A percentile compares a stretch with the other conserved stretches of the same genome.
These are phyloP conservation scores for Aramus guarauna DNA, from an alignment of 2,113 vertebrate species.

Conservation along the genomic window DNA sequence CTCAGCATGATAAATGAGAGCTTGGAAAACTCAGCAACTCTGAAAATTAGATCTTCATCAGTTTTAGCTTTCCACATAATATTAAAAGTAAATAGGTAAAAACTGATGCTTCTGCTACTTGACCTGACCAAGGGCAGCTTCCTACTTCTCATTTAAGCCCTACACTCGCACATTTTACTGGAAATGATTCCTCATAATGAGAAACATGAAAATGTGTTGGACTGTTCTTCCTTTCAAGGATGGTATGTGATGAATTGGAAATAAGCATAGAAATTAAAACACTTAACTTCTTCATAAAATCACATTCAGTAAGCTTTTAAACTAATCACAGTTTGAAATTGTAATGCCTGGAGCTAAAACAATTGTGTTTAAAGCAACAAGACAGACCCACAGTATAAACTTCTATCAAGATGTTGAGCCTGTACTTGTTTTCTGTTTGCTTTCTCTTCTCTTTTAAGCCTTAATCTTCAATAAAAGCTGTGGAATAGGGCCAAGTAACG, in stretches of 20 bases:
- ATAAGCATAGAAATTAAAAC: slow-evolving; percentile 6
- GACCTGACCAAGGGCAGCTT: neutral
- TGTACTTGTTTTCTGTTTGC: slow-evolving; percentile 11
- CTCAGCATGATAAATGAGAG: neutral
- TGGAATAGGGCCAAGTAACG: neutral
- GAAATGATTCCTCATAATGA: neutral
- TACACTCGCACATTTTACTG: neutral
- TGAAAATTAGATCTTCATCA: neutral
- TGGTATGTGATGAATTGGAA: neutral
- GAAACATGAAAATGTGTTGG: neutral
- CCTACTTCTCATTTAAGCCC: neutral
- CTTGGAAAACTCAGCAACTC: neutral
- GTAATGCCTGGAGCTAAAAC: slow-evolving; percentile 17
- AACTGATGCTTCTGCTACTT: neutral
- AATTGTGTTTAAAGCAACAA: slow-evolving; percentile 19
- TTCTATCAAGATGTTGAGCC: neutral
- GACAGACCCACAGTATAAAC: neutral
- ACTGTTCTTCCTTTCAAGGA: neutral
- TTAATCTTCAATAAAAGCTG: neutral
- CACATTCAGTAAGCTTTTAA: neutral
- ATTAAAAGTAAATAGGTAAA: neutral
- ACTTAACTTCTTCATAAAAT: neutral
- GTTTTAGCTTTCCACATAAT: neutral
- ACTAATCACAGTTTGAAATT: slow-evolving; percentile 17
- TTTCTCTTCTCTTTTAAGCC: neutral